Evolutionary conservation across 2,113 vertebrate species (phyloP).

Genomic region (Neodon shergylaensis): DNA sequence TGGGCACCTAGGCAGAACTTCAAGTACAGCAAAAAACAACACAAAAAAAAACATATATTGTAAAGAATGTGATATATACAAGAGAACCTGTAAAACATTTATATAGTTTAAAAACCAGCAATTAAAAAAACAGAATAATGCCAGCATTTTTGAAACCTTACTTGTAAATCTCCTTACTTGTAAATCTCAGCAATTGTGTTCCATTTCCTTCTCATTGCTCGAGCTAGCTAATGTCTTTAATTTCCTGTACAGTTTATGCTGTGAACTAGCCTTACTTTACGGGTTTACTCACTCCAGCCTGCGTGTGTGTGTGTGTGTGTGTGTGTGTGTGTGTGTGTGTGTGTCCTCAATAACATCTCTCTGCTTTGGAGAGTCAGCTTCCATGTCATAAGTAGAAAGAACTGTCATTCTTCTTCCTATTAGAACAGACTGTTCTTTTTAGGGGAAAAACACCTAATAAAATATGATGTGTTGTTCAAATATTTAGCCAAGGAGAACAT

Average conservation of each 20-base stretch:
- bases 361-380: conserved; percentile 52
- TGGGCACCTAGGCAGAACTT: neutral
- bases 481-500: conserved; percentile 19
- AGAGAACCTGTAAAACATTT: neutral
- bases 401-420: conserved; percentile 63
- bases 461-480: conserved; percentile 51
- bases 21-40: neutral
- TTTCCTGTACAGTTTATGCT: neutral
- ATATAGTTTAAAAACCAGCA: neutral
- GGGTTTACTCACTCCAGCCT: neutral
- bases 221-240: neutral
- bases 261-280: neutral
- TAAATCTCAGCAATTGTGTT: neutral
- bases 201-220: neutral
- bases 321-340: neutral
- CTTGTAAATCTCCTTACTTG: neutral
- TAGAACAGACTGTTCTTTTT: conserved; percentile 59
- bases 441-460: neutral
- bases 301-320: neutral
- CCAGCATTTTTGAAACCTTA: neutral
- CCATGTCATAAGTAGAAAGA: conserved; percentile 66
- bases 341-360: neutral
- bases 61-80: neutral
- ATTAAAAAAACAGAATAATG: neutral
- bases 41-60: neutral